Percentiles rank a stretch among this genome's conserved stretches.
phyloP scores from a whole-genome alignment of 2,888 invertebrate species.

The Stenodema calcarata region DNA sequence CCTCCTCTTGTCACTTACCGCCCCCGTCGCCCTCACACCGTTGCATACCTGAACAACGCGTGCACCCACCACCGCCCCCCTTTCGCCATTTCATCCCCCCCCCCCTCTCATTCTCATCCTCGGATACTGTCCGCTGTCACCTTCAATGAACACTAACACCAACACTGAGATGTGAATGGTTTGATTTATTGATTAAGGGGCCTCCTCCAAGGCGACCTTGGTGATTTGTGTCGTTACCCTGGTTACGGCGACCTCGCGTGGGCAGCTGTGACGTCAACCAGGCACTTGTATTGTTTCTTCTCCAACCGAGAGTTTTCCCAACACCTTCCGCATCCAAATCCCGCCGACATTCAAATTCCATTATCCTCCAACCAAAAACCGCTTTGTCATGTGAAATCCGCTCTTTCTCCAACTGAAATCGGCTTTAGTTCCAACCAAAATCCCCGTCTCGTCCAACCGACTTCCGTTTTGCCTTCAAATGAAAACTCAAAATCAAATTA shows the following conservation, averaged over 20 bases:
- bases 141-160: slow-evolving; percentile 35
- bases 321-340: slow-evolving; percentile 13
- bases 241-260: slow-evolving; percentile 51
- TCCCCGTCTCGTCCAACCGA: too few relatives aligned
- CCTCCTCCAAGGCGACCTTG: slow-evolving; percentile 45
- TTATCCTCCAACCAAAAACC: neutral
- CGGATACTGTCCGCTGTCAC: neutral
- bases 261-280: slow-evolving; percentile 51
- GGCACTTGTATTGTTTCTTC: slow-evolving; percentile 48
- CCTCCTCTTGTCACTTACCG: neutral
- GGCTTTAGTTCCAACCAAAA: too few relatives aligned
- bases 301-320: neutral
- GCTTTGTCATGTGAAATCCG: slow-evolving; percentile 1
- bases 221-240: slow-evolving; percentile 55
- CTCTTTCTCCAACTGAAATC: too few relatives aligned
- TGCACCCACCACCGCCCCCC: neutral
- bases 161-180: slow-evolving; percentile 50
- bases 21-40: neutral
- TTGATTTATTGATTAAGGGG: slow-evolving; percentile 53
- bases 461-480: too few relatives aligned
- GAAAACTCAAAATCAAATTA: too few relatives aligned
- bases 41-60: neutral
- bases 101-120: neutral
- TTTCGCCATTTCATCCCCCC: neutral
- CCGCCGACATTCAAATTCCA: neutral